A percentile compares a stretch with the other conserved stretches of the same genome.
Conservation (phyloP, 2,888 invertebrate genomes). For the Heliconius hortense region DNA sequence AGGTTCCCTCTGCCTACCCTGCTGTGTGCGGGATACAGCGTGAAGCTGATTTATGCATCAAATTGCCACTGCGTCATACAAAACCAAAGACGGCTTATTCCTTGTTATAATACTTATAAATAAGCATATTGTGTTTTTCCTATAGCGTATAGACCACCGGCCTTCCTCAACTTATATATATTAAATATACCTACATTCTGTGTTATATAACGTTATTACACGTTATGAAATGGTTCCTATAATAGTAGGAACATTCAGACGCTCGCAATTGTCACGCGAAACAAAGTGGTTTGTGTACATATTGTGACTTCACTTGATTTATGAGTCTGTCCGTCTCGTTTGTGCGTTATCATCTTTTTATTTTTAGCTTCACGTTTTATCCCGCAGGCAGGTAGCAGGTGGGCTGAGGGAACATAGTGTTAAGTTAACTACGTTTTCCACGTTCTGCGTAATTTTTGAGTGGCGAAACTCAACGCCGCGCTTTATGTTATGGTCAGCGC, state of each 20-base stretch:
- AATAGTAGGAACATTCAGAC: constrained; percentile 18
- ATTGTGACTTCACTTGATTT: constrained; percentile 9
- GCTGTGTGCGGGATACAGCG: too few relatives aligned
- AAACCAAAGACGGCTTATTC: too few relatives aligned
- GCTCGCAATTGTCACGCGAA: constrained; percentile 12
- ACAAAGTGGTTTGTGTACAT: not conserved
- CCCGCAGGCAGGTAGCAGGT: too few relatives aligned
- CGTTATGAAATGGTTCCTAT: constrained; percentile 21
- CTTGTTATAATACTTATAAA: too few relatives aligned
- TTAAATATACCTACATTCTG: not conserved
- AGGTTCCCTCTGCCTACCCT: too few relatives aligned
- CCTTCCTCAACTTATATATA: not conserved
- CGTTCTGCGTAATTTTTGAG: not conserved
- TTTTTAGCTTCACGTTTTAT: too few relatives aligned
- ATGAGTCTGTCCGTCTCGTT: not conserved
- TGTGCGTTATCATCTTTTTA: not conserved
- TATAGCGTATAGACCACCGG: not conserved
- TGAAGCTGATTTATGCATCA: too few relatives aligned
- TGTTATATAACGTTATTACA: constrained; percentile 24
- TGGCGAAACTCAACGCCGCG: not conserved
- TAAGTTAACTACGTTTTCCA: not conserved
- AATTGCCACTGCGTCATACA: too few relatives aligned
- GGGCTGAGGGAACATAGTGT: not conserved
- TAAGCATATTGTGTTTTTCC: not conserved
- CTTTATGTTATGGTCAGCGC: not conserved